Evolutionary conservation across 2,113 vertebrate species (phyloP).

Genomic region (Hepsetus odoe): DNA sequence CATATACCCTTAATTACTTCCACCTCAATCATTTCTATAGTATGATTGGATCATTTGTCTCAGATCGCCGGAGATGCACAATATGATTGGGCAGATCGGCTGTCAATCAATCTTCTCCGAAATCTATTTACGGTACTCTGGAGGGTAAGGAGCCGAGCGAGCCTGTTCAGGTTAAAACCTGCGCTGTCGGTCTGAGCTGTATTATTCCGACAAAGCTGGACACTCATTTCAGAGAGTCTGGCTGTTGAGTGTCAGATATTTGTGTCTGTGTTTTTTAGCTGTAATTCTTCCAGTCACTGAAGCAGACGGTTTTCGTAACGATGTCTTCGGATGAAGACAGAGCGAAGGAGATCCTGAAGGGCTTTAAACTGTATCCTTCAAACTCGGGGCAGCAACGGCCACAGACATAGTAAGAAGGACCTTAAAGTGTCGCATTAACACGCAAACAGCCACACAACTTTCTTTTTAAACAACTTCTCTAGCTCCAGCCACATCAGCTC

Average conservation of each 20-base stretch:
- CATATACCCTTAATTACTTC: constrained; percentile 46
- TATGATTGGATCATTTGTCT: constrained; percentile 61
- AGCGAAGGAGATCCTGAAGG: constrained; percentile 81
- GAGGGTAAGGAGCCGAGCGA: constrained; percentile 70
- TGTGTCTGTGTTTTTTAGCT: not conserved
- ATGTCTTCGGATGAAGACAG: constrained; percentile 83
- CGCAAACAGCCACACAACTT: too few relatives aligned
- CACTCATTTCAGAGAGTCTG: too few relatives aligned
- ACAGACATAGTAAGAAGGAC: not conserved
- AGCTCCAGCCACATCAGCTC: too few relatives aligned
- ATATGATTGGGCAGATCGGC: constrained; percentile 39
- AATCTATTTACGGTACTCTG: constrained; percentile 76
- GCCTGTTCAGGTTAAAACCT: constrained; percentile 55
- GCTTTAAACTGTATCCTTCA: constrained; percentile 83
- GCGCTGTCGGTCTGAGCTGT: constrained; percentile 37
- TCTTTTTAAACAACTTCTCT: too few relatives aligned
- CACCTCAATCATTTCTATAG: too few relatives aligned
- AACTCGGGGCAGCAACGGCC: constrained; percentile 16
- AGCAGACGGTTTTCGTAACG: constrained; percentile 54
- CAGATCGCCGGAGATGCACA: constrained; percentile 1
- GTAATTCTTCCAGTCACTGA: constrained; percentile 50
- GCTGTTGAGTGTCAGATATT: too few relatives aligned
- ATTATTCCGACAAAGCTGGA: too few relatives aligned
- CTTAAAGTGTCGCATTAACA: not conserved
- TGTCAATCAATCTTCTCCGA: constrained; percentile 58